These are phyloP conservation scores for Capromys pilorides DNA, from an alignment of 2,797 vertebrate genomes.

Conservation along the genomic window DNA sequence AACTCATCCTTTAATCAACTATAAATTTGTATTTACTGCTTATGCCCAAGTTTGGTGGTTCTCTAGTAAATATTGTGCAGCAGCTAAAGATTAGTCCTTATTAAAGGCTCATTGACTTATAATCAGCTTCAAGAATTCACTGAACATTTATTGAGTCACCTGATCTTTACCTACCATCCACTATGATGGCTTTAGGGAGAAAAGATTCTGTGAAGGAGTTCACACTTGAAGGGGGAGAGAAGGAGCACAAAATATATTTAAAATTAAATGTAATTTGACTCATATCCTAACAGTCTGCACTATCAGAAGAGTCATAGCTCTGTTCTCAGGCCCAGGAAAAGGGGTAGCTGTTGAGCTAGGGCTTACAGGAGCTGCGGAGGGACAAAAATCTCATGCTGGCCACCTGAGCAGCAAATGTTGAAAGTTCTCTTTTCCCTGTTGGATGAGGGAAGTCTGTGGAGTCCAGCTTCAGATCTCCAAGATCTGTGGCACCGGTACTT, in stretches of 20 bases:
- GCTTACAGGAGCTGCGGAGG: slow-evolving; percentile 83
- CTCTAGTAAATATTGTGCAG: not conserved
- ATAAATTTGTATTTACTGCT: slow-evolving; percentile 29
- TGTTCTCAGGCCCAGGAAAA: slow-evolving; percentile 80
- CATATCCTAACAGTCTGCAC: not conserved
- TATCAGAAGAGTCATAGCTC: not conserved
- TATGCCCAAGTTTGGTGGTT: not conserved
- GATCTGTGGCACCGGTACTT: not conserved
- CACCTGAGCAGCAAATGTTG: slow-evolving; percentile 81
- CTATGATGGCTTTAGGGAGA: not conserved
- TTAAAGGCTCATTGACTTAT: slow-evolving; percentile 25
- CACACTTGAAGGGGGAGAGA: not conserved
- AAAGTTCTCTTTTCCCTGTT: slow-evolving; percentile 14
- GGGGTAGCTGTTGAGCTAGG: slow-evolving; percentile 81
- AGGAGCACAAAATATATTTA: not conserved
- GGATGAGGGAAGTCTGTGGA: not conserved
- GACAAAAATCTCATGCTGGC: slow-evolving; percentile 87
- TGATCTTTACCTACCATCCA: not conserved
- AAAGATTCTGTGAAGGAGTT: not conserved
- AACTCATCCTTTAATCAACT: slow-evolving; percentile 15
- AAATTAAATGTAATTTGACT: not conserved
- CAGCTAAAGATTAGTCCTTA: slow-evolving; percentile 16
- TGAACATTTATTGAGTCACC: slow-evolving; percentile 14
- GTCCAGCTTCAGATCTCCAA: not conserved
- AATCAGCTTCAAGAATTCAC: not conserved